phyloP scores from a whole-genome alignment of 1,140 invertebrate genomes.

The Drosophila serrata region DNA sequence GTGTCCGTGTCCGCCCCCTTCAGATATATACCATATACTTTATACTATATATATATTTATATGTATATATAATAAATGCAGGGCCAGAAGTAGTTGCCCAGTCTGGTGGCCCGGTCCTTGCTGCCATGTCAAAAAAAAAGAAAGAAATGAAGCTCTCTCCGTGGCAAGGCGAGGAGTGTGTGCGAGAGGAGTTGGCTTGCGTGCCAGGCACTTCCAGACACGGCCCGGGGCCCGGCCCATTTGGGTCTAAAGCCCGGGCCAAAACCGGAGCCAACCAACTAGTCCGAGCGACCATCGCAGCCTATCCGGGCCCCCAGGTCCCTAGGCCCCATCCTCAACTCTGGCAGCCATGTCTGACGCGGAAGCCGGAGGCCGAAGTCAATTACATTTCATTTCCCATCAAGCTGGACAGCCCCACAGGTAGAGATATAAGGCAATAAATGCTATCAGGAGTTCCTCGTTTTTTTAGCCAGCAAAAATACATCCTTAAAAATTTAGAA shows the following conservation, averaged over 20 bases:
- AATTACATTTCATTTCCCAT: conserved; percentile 40
- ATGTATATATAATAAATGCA: conserved; percentile 40
- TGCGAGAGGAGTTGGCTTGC: conserved; percentile 49
- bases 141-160: conserved; percentile 4
- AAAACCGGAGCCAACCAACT: conserved; percentile 34
- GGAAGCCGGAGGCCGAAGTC: conserved; percentile 19
- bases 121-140: conserved; percentile 73
- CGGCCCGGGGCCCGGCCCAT: conserved; percentile 57
- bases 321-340: conserved; percentile 6
- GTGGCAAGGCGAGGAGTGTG: neutral
- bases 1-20: conserved; percentile 12
- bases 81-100: conserved; percentile 78
- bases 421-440: neutral
- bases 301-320: conserved; percentile 52
- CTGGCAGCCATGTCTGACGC: conserved; percentile 32
- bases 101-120: conserved; percentile 55
- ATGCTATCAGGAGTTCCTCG: neutral
- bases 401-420: conserved; percentile 48
- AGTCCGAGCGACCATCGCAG: conserved; percentile 76
- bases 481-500: too few species aligned
- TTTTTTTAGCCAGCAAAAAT: neutral
- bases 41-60: conserved; percentile 31
- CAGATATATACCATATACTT: conserved; percentile 37
- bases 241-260: conserved; percentile 15
- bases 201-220: conserved; percentile 75